Evolutionary conservation across 2,797 vertebrate species (phyloP), one percentile per base, ranked within the genome.

Genomic region (Coregonus sp.): DNA sequence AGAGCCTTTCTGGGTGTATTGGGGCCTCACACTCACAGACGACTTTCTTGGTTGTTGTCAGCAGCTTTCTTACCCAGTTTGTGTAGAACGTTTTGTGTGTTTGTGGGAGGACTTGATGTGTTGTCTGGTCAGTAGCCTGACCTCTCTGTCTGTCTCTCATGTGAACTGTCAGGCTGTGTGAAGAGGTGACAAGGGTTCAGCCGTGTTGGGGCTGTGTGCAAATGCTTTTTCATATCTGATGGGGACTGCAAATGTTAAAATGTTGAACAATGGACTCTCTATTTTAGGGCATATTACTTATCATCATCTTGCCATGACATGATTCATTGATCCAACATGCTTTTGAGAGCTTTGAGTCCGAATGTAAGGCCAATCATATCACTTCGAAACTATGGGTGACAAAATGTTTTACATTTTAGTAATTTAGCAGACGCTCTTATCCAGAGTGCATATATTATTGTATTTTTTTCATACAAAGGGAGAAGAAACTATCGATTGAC

Each of bases 1-100:
- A 81, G 73, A 74, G 66, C 56, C 77, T 73, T 70, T 59, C 69
- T 50, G 74, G 70, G 76, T 77, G 16, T 59, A 73, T 69, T 35
- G 16, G 73, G 70, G 68, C 66, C 72, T 82, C 33, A 61, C 54
- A 18, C 71, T 56, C 72, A 73, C 25, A 73, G 15, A 73, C 66
- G 80, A 81, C 88, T 88, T 50, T 61, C 78, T 71, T 76, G 51
- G 77, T 75, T 51, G 72, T 56, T 79, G 63, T 70, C 76, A 47
- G 72, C 68, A 11, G 78, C 71, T 4, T 70, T 76, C 70, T 11
- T n/a, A 63, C 47, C 76, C 63, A 56, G 16, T 75, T 37, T 72
- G 74, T 51, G 31, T 77, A 72, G 75, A 54, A 59, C 40, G 73
- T 37, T n/a, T 61, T 61, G n/a, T 14, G 20, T 74, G 75, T 15